These are phyloP conservation scores for Stomorhina lunata DNA, from an alignment of 2,888 invertebrate species.

Conservation along the genomic window DNA sequence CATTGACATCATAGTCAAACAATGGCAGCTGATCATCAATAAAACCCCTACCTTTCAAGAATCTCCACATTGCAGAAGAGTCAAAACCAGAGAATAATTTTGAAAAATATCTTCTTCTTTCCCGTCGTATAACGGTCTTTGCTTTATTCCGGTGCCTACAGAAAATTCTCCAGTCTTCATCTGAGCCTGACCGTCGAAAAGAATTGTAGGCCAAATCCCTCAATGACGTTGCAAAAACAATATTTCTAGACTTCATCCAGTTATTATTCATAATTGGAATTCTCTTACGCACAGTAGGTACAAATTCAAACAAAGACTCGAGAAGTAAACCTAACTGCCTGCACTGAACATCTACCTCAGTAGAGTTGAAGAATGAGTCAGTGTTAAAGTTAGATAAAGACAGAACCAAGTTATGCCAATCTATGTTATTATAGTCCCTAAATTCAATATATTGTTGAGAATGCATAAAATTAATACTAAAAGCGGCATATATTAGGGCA, in stretches of 20 bases:
- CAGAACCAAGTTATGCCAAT: background rate
- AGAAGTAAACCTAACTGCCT: background rate
- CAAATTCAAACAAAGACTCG: background rate
- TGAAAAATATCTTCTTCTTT: background rate
- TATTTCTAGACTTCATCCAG: background rate
- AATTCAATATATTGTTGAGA: background rate
- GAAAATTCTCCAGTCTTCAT: background rate
- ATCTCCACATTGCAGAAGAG: background rate
- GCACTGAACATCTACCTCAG: conserved; percentile 6
- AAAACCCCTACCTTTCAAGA: background rate
- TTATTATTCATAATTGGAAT: background rate
- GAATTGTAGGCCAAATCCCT: background rate
- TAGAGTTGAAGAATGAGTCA: background rate
- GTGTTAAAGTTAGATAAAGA: background rate
- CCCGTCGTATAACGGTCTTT: background rate
- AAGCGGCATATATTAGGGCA: background rate
- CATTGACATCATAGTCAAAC: background rate
- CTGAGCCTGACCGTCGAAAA: background rate
- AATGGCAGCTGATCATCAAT: background rate
- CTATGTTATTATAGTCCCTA: background rate
- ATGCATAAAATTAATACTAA: background rate
- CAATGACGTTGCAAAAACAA: background rate
- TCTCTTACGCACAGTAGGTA: background rate
- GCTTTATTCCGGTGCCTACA: background rate
- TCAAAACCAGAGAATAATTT: background rate